These are phyloP conservation scores for Romanogobio albipinnatus DNA, from an alignment of 2,113 vertebrate genomes.

Conservation along the genomic window DNA sequence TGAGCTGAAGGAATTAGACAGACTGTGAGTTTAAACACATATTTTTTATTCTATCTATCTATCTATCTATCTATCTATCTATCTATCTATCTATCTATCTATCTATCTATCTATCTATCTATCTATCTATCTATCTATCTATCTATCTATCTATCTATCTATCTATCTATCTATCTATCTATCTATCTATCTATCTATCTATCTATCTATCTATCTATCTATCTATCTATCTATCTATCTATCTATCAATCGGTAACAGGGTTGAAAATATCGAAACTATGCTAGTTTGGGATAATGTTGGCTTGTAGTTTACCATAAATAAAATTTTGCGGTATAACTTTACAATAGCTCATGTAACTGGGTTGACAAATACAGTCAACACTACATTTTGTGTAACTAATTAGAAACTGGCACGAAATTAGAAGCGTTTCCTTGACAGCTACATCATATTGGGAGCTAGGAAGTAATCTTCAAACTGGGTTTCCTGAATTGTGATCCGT, in stretches of 20 bases:
- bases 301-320: not conserved
- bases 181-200: too few species aligned
- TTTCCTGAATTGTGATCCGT: not conserved
- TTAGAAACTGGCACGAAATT: not conserved
- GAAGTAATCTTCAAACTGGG: not conserved
- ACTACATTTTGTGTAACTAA: not conserved
- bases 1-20: constrained; percentile 97
- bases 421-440: not conserved
- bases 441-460: not conserved
- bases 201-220: too few species aligned
- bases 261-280: not conserved
- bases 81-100: too few species aligned
- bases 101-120: too few species aligned
- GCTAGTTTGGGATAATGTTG: not conserved
- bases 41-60: not conserved
- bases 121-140: too few species aligned
- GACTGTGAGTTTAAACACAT: constrained; percentile 85
- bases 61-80: too few species aligned
- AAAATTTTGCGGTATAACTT: not conserved
- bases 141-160: too few species aligned
- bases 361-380: not conserved
- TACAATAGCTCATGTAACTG: not conserved
- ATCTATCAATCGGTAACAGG: not conserved
- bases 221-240: not conserved
- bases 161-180: too few species aligned